phyloP scores from a whole-genome alignment of 2,888 invertebrate genomes.

The Cephus pygmeus region DNA sequence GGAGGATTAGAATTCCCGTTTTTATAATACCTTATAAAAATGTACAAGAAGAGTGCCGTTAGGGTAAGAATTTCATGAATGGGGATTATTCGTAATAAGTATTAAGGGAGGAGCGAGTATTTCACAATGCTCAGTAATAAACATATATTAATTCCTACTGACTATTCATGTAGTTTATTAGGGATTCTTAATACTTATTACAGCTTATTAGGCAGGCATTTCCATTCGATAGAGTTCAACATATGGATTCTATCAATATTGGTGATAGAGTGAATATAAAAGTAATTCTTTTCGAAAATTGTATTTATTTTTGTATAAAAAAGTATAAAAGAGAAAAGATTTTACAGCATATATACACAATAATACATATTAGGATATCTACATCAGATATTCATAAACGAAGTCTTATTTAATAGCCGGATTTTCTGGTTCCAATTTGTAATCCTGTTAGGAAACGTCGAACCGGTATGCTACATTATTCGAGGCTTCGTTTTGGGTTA shows the following conservation, averaged over 20 bases:
- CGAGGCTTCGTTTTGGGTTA: conserved; percentile 1
- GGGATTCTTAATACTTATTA: too few species aligned
- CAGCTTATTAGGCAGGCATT: too few species aligned
- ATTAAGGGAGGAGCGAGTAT: too few species aligned
- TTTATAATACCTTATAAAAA: too few species aligned
- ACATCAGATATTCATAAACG: conserved; percentile 38
- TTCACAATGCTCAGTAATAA: not conserved
- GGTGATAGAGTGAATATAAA: not conserved
- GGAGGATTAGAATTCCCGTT: too few species aligned
- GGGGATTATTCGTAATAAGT: not conserved
- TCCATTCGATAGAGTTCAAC: too few species aligned
- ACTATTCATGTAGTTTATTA: too few species aligned
- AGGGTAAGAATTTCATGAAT: not conserved
- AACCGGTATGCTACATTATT: not conserved
- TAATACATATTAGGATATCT: conserved; percentile 58
- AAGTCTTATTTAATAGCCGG: conserved; percentile 16
- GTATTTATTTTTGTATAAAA: conserved; percentile 57
- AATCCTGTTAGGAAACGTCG: conserved; percentile 15
- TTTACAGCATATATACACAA: conserved; percentile 55
- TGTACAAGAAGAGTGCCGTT: not conserved
- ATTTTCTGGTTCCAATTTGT: conserved; percentile 33
- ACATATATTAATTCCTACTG: too few species aligned
- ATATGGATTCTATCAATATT: not conserved
- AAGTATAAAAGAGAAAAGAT: conserved; percentile 51
- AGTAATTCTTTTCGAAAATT: conserved; percentile 31